Conservation (phyloP, 2,113 vertebrate species). For the Megaceryle maxima region DNA sequence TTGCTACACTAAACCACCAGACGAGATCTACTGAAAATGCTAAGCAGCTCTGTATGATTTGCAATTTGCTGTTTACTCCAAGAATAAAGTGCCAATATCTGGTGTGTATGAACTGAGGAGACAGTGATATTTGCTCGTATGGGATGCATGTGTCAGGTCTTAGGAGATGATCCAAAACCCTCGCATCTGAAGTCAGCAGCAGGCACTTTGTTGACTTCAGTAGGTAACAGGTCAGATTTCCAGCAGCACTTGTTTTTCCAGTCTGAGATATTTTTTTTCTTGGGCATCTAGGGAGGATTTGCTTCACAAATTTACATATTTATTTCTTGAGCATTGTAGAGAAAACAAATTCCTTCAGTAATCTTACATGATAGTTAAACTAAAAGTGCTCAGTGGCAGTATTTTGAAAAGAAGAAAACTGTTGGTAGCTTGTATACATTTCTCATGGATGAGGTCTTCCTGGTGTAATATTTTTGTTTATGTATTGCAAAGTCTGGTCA, state of each 20-base stretch:
- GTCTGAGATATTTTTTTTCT: neutral
- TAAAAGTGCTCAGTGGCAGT: neutral
- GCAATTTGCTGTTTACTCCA: neutral
- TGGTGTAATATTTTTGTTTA: neutral
- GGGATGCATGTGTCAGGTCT: neutral
- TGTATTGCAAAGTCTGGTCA: neutral
- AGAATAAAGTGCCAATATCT: neutral
- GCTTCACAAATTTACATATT: neutral
- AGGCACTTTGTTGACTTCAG: neutral
- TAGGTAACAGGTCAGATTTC: neutral
- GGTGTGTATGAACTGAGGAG: neutral
- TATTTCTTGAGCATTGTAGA: neutral
- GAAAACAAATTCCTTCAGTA: neutral
- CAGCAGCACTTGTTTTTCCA: neutral
- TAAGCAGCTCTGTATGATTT: fast-evolving
- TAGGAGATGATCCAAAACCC: neutral
- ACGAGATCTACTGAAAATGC: neutral
- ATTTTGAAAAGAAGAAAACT: neutral
- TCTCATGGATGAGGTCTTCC: neutral
- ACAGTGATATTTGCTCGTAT: neutral
- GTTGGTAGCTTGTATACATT: neutral
- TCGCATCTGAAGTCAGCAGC: neutral
- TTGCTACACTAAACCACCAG: neutral
- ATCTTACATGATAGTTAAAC: neutral
- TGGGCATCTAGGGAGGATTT: neutral